Percentiles rank a stretch among this genome's conserved stretches.
Conservation (phyloP, 2,113 vertebrate genomes). For the Siphamia tubifer region DNA sequence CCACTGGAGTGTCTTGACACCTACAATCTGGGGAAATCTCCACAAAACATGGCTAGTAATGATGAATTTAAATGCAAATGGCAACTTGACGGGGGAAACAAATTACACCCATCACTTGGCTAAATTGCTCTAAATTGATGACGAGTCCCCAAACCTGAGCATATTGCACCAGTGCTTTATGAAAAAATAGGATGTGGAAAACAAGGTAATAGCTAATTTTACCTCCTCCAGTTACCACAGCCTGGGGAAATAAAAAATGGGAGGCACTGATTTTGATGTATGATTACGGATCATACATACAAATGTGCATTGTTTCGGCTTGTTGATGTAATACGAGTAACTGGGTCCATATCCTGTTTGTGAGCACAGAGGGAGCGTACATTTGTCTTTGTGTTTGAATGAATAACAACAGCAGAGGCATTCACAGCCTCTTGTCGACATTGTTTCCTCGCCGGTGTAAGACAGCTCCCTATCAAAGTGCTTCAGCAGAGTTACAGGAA, state of each 20-base stretch:
- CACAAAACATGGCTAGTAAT: slow-evolving; percentile 61
- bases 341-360: neutral
- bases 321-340: neutral
- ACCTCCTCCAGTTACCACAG: slow-evolving; percentile 9
- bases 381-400: neutral
- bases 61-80: slow-evolving; percentile 76
- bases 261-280: slow-evolving; percentile 9
- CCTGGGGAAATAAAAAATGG: slow-evolving; percentile 37
- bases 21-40: slow-evolving; percentile 67
- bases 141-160: slow-evolving; percentile 47
- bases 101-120: slow-evolving; percentile 69
- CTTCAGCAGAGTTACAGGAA: slow-evolving; percentile 37
- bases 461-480: neutral
- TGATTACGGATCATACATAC: slow-evolving; percentile 25
- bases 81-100: slow-evolving; percentile 59
- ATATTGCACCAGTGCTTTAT: slow-evolving; percentile 40
- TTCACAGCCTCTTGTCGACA: neutral
- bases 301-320: neutral
- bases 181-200: slow-evolving; percentile 54
- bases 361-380: neutral
- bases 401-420: neutral
- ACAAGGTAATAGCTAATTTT: slow-evolving; percentile 55
- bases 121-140: slow-evolving; percentile 71
- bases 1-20: slow-evolving; percentile 41
- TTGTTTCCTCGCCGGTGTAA: neutral